Conservation (phyloP, 2,797 vertebrate genomes). For the Coccyzus lansbergi region DNA sequence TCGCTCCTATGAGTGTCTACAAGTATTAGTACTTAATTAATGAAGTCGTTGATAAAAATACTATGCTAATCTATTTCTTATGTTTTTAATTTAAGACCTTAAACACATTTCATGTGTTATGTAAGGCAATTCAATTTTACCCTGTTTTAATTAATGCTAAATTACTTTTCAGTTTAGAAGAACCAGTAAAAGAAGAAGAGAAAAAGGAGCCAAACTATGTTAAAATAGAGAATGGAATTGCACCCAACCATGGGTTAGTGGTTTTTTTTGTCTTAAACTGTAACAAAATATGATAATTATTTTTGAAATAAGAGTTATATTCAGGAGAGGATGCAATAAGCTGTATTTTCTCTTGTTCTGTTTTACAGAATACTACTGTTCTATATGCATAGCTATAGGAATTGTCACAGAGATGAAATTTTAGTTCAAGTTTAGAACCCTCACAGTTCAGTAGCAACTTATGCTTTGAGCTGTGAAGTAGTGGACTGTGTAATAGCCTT, state of each 20-base stretch:
- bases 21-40: not conserved
- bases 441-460: not conserved
- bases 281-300: not conserved
- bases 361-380: not conserved
- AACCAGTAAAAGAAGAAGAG: slow-evolving; percentile 77
- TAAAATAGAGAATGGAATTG: slow-evolving; percentile 87
- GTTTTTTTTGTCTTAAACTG: not conserved
- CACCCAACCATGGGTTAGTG: slow-evolving; percentile 88
- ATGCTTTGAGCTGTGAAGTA: not conserved
- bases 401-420: not conserved
- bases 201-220: slow-evolving; percentile 79
- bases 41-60: not conserved
- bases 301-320: not conserved
- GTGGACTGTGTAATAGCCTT: not conserved
- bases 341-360: not conserved
- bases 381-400: not conserved
- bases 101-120: not conserved
- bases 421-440: not conserved
- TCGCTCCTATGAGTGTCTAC: not conserved
- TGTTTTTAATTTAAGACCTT: not conserved
- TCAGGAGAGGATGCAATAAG: not conserved
- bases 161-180: slow-evolving; percentile 71
- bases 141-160: not conserved
- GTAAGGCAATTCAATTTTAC: not conserved
- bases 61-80: not conserved